A percentile compares a stretch with the other conserved stretches of the same genome.
Conservation (phyloP, 1,140 invertebrate genomes). For the Drosophila tsacasi region DNA sequence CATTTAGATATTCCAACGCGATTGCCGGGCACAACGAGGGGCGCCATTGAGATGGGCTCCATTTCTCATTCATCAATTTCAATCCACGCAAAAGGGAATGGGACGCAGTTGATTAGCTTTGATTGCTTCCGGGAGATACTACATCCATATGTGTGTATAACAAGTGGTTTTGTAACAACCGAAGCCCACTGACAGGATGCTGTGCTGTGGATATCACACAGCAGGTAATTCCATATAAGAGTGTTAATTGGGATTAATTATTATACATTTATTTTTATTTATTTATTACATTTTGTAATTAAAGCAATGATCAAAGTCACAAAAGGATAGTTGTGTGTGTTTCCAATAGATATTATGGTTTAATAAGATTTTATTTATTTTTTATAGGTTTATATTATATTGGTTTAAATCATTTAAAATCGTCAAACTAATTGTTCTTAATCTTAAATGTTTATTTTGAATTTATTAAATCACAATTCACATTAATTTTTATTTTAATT, state of each 20-base stretch:
- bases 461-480: too few relatives aligned
- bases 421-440: too few relatives aligned
- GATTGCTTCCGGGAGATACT: conserved; percentile 64
- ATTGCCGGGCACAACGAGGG: conserved; percentile 63
- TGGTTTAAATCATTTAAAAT: too few relatives aligned
- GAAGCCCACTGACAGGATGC: conserved; percentile 8
- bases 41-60: conserved; percentile 62
- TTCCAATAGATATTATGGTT: too few relatives aligned
- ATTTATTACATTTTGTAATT: not conserved
- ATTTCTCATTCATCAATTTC: conserved; percentile 67
- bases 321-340: too few relatives aligned
- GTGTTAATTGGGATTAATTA: conserved; percentile 2
- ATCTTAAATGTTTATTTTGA: too few relatives aligned
- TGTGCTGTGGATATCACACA: not conserved
- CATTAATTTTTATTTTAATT: too few relatives aligned
- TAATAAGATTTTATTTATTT: too few relatives aligned
- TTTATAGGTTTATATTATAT: too few relatives aligned
- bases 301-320: not conserved
- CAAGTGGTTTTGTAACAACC: conserved; percentile 14
- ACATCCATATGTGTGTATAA: not conserved
- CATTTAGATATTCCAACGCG: conserved; percentile 71
- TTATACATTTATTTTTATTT: not conserved
- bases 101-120: conserved; percentile 60
- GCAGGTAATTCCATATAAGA: conserved; percentile 13
- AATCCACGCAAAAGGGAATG: conserved; percentile 20